phyloP scores from a whole-genome alignment of 2,888 invertebrate species.

The Drosophila melanosoma region DNA sequence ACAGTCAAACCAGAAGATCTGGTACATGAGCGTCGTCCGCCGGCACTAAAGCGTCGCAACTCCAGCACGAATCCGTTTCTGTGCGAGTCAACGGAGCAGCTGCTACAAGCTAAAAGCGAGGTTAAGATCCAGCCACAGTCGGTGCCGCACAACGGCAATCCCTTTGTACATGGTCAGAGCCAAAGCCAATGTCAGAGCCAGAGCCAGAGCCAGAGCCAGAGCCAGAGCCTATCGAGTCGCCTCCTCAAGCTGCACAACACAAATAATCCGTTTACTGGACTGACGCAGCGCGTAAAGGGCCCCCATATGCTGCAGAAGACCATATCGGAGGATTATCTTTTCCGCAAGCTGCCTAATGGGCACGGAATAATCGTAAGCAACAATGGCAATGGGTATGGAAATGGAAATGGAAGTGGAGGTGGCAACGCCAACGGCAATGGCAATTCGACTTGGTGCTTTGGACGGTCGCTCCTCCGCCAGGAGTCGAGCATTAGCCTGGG shows the following conservation, averaged over 20 bases:
- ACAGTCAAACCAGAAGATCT: not conserved
- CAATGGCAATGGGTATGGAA: conserved; percentile 43
- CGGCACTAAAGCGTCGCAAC: conserved; percentile 70
- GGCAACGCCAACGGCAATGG: conserved; percentile 55
- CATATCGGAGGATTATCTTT: conserved; percentile 84
- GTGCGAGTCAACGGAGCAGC: conserved; percentile 71
- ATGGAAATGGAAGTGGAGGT: conserved; percentile 47
- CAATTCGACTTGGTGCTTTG: conserved; percentile 80
- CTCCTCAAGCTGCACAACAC: conserved; percentile 70
- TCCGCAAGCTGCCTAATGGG: conserved; percentile 74
- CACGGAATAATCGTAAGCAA: conserved; percentile 29
- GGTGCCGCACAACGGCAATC: conserved; percentile 63
- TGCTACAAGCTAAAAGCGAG: conserved; percentile 18
- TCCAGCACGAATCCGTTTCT: conserved; percentile 84
- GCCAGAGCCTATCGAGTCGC: conserved; percentile 70
- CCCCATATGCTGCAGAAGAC: conserved; percentile 84
- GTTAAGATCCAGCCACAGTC: not conserved
- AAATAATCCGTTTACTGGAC: conserved; percentile 79
- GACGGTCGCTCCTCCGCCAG: conserved; percentile 81
- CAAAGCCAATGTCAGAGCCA: not conserved
- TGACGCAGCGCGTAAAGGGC: conserved; percentile 81
- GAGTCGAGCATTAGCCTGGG: conserved; percentile 79
- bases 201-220: conserved; percentile 41
- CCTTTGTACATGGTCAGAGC: conserved; percentile 55
- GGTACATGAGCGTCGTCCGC: conserved; percentile 44